phyloP scores from a whole-genome alignment of 1,140 invertebrate genomes.

The Plutomurus gul region DNA sequence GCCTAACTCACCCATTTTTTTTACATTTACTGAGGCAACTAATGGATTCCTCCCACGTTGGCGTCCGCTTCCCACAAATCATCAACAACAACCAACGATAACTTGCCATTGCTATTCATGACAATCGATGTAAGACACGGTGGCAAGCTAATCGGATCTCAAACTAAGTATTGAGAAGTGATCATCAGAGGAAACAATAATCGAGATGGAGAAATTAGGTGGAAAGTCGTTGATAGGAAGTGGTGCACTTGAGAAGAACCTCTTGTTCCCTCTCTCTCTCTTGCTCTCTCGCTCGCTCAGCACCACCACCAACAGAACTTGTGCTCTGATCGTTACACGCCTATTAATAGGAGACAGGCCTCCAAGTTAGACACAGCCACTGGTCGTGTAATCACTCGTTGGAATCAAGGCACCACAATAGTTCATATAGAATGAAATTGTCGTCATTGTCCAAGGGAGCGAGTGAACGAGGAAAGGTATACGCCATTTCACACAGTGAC shows the following conservation, averaged over 20 bases:
- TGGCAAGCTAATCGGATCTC: constrained; percentile 19
- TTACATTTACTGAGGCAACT: constrained; percentile 3
- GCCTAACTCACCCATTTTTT: not conserved
- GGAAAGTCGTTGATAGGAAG: constrained; percentile 46
- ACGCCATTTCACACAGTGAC: too few species aligned
- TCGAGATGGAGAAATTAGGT: constrained; percentile 43
- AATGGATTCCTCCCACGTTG: constrained; percentile 47
- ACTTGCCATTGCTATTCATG: constrained; percentile 44
- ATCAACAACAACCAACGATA: constrained; percentile 37
- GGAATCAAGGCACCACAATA: not conserved
- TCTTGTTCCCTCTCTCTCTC: not conserved
- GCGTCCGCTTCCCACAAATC: constrained; percentile 43
- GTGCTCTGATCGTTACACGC: not conserved
- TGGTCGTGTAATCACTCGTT: not conserved
- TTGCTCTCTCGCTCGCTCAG: not conserved
- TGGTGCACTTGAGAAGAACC: not conserved
- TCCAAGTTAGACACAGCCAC: not conserved
- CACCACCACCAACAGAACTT: not conserved
- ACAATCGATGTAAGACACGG: constrained; percentile 19
- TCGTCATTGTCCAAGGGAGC: not conserved
- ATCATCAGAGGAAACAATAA: constrained; percentile 43
- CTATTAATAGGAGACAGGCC: not conserved
- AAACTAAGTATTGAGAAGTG: constrained; percentile 19
- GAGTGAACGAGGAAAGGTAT: not conserved
- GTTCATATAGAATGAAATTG: not conserved